Evolutionary conservation across 2,888 invertebrate species (phyloP), one percentile per base, ranked within the genome.

Genomic region (Liopterus haemorrhoidalis): DNA sequence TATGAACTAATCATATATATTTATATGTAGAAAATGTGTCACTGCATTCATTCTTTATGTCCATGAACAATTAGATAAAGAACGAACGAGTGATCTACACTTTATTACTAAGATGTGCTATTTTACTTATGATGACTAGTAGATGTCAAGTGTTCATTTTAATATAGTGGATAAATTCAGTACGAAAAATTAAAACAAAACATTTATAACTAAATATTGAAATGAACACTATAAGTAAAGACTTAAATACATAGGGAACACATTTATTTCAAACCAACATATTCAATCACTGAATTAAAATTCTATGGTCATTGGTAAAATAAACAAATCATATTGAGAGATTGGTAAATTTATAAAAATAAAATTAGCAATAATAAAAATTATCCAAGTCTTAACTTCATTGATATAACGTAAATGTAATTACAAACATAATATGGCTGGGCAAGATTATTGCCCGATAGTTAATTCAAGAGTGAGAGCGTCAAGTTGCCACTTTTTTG

Each of bases 41-140:
- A 27, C 25, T 21, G 33, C 33, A 45, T 44, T 36, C 19, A 22
- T 6, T 14, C 14, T 3, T 31, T 2, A 9, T 12, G 18, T 38
- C 54, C 58, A 57, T 62, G 59, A 59, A 61, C 58, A 62, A 60
- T 56, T 54, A 52, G 43, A 51, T 44, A 55, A 46, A 57, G 50
- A 53, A 54, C 52, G 52, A 57, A 53, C 54, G 57, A 56, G 53
- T 54, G 19, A 58, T 59, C 57, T 61, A 60, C 59, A 60, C 62
- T 45, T 45, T 38, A 33, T 25, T 45, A 21, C 45, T 45, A 45
- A 45, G 45, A 45, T 45, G 45, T 45, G 45, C 45, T 45, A 45
- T 61, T 58, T 61, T 64, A 64, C 60, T 64, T 62, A 63, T 59
- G 59, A 65, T 68, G 68, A 68, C 68, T 68, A 68, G 68, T 62